Percentiles rank a stretch among this genome's conserved stretches.
These are phyloP conservation scores for Temnothorax nylanderi DNA, from an alignment of 1,140 invertebrate genomes.

Conservation along the genomic window DNA sequence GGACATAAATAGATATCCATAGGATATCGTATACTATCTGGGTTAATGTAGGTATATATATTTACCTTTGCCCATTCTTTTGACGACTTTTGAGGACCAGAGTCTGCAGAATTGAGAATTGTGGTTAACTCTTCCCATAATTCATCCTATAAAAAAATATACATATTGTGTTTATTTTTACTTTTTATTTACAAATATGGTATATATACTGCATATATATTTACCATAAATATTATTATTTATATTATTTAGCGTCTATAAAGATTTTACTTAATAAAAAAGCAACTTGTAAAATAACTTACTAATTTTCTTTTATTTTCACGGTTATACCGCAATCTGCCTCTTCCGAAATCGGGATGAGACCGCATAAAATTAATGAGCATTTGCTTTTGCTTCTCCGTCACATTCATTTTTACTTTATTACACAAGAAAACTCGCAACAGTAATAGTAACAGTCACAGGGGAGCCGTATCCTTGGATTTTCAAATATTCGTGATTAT, in stretches of 20 bases:
- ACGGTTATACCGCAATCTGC: neutral
- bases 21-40: neutral
- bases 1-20: no score
- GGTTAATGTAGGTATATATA: neutral
- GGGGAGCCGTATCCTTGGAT: no score
- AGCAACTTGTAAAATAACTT: neutral
- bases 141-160: constrained; percentile 1
- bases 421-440: no score
- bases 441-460: no score
- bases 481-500: no score
- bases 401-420: neutral
- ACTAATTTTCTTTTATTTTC: constrained; percentile 5
- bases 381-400: neutral
- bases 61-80: constrained; percentile 26
- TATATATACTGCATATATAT: no score
- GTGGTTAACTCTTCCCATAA: neutral
- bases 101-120: neutral
- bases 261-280: neutral
- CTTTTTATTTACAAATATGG: no score
- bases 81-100: neutral
- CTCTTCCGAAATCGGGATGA: neutral
- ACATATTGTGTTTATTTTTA: neutral
- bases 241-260: no score
- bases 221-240: no score
- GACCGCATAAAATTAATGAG: neutral